phyloP scores from a whole-genome alignment of 2,113 vertebrate genomes.

The Dicaeum eximium region DNA sequence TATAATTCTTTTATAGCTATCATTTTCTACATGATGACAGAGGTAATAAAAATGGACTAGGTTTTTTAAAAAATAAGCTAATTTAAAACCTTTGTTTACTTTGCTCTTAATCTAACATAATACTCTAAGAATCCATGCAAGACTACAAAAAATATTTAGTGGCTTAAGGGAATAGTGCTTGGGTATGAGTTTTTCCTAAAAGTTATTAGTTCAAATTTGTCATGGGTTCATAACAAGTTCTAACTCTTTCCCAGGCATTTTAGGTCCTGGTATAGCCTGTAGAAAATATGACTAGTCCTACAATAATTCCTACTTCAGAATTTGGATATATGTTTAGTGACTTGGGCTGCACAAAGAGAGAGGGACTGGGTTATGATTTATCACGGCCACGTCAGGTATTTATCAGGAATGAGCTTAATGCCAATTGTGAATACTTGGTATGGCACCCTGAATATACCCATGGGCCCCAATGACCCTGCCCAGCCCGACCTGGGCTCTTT shows the following conservation, averaged over 20 bases:
- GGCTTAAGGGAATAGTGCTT: background rate
- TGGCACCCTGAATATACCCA: background rate
- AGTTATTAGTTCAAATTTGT: background rate
- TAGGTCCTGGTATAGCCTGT: background rate
- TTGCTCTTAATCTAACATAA: slow-evolving; percentile 8
- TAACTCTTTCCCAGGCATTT: background rate
- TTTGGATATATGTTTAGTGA: background rate
- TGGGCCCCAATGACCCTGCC: fast-evolving
- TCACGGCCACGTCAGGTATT: background rate
- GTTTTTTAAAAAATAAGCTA: background rate
- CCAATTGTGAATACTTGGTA: background rate
- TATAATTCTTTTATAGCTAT: background rate
- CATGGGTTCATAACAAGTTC: background rate
- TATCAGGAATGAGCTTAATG: background rate
- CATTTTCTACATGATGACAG: background rate
- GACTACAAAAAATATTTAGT: background rate
- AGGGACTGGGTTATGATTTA: background rate
- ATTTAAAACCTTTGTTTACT: background rate
- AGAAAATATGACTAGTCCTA: background rate
- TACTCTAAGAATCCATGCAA: background rate
- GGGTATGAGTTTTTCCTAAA: background rate
- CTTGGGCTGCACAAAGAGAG: background rate
- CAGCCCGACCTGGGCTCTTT: background rate
- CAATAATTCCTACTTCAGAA: background rate
- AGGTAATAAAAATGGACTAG: background rate